These are phyloP conservation scores for Centropyge bicolor DNA, from an alignment of 2,797 vertebrate genomes.

Conservation along the genomic window DNA sequence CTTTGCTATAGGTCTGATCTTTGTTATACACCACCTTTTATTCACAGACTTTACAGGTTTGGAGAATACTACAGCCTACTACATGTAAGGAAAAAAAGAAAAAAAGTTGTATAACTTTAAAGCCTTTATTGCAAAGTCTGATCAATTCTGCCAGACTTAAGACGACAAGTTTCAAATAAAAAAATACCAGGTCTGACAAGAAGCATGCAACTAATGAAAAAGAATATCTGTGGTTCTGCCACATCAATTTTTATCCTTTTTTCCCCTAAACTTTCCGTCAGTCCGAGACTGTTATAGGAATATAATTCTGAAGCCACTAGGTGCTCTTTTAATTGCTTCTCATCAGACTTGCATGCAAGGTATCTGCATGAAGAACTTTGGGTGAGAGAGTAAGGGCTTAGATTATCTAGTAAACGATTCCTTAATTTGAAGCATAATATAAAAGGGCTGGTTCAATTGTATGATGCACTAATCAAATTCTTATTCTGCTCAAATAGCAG, in stretches of 20 bases:
- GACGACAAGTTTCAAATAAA: neutral
- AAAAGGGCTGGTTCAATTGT: neutral
- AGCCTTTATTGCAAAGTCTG: no score
- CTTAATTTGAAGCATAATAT: neutral
- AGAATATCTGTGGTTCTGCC: neutral
- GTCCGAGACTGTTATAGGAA: neutral
- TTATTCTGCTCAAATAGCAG: conserved; percentile 52
- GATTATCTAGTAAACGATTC: neutral
- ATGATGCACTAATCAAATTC: conserved; percentile 36
- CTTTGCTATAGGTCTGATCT: neutral
- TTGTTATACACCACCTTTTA: neutral
- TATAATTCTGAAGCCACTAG: neutral
- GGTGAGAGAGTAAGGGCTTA: neutral
- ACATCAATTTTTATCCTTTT: neutral
- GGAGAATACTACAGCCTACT: neutral
- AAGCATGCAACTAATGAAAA: neutral
- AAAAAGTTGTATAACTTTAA: neutral
- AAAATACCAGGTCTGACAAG: neutral
- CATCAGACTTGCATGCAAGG: neutral
- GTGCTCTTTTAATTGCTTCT: neutral
- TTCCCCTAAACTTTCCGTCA: neutral
- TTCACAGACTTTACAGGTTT: neutral
- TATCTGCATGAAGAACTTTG: conserved; percentile 6
- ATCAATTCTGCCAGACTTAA: neutral
- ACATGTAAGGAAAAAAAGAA: no score